These are phyloP conservation scores for Phaonia tiefii DNA, from an alignment of 2,888 invertebrate species.

Conservation along the genomic window DNA sequence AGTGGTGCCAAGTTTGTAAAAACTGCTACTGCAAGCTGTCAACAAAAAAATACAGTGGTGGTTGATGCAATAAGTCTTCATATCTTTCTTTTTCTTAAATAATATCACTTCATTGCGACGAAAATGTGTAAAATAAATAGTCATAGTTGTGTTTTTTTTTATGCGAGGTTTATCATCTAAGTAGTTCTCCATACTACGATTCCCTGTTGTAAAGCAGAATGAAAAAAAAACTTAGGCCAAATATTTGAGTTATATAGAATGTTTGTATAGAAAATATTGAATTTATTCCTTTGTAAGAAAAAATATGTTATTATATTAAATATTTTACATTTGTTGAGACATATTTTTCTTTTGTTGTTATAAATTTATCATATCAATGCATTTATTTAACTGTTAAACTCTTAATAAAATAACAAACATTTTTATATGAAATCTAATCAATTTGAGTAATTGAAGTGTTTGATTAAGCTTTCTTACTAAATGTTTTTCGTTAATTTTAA, in stretches of 20 bases:
- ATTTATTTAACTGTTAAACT: slow-evolving; percentile 43
- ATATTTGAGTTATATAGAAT: slow-evolving; percentile 1
- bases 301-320: slow-evolving; percentile 4
- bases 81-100: neutral
- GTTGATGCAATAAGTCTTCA: slow-evolving; percentile 54
- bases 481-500: no score
- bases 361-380: slow-evolving; percentile 17
- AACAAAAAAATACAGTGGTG: slow-evolving; percentile 21
- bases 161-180: neutral
- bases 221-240: neutral
- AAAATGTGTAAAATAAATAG: slow-evolving; percentile 55
- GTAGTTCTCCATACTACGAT: slow-evolving; percentile 34
- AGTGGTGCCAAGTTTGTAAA: slow-evolving; percentile 55
- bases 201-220: slow-evolving; percentile 27
- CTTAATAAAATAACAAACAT: slow-evolving; percentile 35
- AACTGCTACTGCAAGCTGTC: slow-evolving; percentile 1
- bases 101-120: neutral
- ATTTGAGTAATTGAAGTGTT: neutral
- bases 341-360: slow-evolving; percentile 9
- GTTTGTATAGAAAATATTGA: slow-evolving; percentile 27
- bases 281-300: slow-evolving; percentile 25
- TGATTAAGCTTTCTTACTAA: no score
- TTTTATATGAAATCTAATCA: neutral
- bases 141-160: neutral
- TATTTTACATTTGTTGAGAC: neutral